Evolutionary conservation across 2,888 invertebrate species (phyloP).

Genomic region (Meganola albula): DNA sequence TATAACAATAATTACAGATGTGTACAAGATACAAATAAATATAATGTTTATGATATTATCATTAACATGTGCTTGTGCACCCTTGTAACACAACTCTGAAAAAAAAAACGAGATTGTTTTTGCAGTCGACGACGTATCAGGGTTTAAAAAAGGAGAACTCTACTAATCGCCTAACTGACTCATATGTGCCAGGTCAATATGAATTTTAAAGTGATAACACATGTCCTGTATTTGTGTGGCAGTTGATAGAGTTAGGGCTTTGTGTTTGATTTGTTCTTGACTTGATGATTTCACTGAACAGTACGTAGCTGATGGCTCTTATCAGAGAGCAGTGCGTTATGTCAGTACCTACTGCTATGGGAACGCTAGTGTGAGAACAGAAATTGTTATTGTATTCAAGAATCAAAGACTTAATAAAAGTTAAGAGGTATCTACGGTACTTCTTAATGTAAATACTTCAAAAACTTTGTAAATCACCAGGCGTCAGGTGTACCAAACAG

Average conservation of each 20-base stretch:
- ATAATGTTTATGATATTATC: no score
- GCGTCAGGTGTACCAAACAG: no score
- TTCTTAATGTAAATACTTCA: no score
- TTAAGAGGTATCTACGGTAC: no score
- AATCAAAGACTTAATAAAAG: no score
- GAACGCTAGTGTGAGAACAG: slow-evolving; percentile 5
- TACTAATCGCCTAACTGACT: slow-evolving; percentile 8
- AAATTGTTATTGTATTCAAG: neutral
- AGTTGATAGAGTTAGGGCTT: slow-evolving; percentile 7
- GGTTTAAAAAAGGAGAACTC: slow-evolving; percentile 16
- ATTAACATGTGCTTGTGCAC: no score
- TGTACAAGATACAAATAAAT: no score
- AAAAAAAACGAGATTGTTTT: slow-evolving; percentile 45
- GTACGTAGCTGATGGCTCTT: no score
- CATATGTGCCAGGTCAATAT: slow-evolving; percentile 2
- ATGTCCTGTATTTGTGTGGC: slow-evolving; percentile 11
- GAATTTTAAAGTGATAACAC: slow-evolving; percentile 5
- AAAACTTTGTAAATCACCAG: no score
- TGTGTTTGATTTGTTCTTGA: slow-evolving; percentile 8
- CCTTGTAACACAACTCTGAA: no score
- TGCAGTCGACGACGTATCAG: slow-evolving; percentile 35
- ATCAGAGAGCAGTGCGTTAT: slow-evolving; percentile 29
- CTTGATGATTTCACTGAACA: slow-evolving; percentile 43
- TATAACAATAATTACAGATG: no score
- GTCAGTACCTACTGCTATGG: slow-evolving; percentile 17